Percentiles rank a stretch among this genome's conserved stretches.
These are phyloP conservation scores for Rousettus leschenaultii DNA, from an alignment of 2,113 vertebrate species.

Conservation along the genomic window DNA sequence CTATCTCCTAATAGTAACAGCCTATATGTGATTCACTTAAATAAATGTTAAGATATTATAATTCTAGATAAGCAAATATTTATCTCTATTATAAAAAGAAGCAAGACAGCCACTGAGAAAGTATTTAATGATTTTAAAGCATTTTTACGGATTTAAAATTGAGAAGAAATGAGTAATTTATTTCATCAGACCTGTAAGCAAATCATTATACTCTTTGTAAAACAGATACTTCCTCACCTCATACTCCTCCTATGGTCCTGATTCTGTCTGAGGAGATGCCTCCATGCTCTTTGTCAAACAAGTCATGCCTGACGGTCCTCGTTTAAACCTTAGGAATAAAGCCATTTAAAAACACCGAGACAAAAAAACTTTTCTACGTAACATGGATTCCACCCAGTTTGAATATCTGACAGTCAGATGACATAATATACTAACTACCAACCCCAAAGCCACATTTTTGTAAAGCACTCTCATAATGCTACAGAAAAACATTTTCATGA, in stretches of 20 bases:
- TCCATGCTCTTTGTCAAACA: not conserved
- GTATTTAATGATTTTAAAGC: not conserved
- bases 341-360: slow-evolving; percentile 2
- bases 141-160: not conserved
- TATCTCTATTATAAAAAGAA: not conserved
- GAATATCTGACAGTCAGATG: not conserved
- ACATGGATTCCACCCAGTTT: not conserved
- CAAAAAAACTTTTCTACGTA: not conserved
- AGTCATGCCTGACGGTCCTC: slow-evolving; percentile 18
- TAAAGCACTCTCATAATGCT: not conserved
- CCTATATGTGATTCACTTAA: not conserved
- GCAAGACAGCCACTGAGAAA: not conserved
- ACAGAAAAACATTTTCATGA: not conserved
- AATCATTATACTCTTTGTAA: not conserved
- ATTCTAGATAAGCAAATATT: not conserved
- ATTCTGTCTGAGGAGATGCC: slow-evolving; percentile 16
- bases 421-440: not conserved
- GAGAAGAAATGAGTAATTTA: not conserved
- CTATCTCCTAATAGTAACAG: not conserved
- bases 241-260: not conserved
- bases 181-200: not conserved
- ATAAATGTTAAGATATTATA: not conserved
- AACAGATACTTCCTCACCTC: not conserved
- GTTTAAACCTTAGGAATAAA: slow-evolving; percentile 12
- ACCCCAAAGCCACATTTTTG: not conserved